Base-by-base conservation (phyloP, 2,113 vertebrate genomes). In the Nesoenas mayeri region DNA sequence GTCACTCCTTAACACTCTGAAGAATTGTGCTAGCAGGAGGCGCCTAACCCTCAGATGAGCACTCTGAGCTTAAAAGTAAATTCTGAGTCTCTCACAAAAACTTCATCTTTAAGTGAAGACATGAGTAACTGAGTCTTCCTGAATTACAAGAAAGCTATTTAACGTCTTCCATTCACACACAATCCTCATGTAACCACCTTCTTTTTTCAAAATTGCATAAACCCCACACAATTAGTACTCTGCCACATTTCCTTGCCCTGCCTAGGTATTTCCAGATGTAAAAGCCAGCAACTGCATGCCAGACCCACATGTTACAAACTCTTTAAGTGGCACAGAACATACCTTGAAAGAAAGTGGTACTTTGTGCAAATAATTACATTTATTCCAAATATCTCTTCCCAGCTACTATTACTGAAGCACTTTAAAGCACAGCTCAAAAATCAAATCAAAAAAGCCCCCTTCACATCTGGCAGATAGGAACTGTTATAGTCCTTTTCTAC, bases 381-480 rank as follows among this genome's bases (percentile, higher is more conserved):
- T 90, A 79, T 91, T 89, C 48, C 28, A 79, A 36, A 11, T 15
- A 82, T 36, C 28, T n/a, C 38, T 65, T 77, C n/a, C 14, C 26
- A 60, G 5, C 15, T 24, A 29, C 36, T 58, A 50, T n/a, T 42
- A 12, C 51, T 64, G 61, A 32, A 93, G 19, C 40, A 50, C 36
- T 89, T 85, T 47, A 53, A 94, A 87, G 69, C 12, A 10, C n/a
- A 69, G 29, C 18, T 85, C 42, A 87, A 79, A 78, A 89, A 70
- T 54, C 65, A 79, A 87, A 84, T n/a, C 8, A 29, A 71, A 89
- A 85, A 40, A 53, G 25, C 25, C 9, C 7, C 26, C 15, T 48
- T 80, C 47, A 61, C 15, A 89, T 38, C 44, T 66, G 54, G 13
- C 25, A 56, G 42, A 62, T 6, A 38, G 36, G 65, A 85, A 42